Percentiles rank a stretch among this genome's conserved stretches.
Evolutionary conservation across 2,797 vertebrate genomes (phyloP).

Genomic region (Acrocephalus scirpaceus): DNA sequence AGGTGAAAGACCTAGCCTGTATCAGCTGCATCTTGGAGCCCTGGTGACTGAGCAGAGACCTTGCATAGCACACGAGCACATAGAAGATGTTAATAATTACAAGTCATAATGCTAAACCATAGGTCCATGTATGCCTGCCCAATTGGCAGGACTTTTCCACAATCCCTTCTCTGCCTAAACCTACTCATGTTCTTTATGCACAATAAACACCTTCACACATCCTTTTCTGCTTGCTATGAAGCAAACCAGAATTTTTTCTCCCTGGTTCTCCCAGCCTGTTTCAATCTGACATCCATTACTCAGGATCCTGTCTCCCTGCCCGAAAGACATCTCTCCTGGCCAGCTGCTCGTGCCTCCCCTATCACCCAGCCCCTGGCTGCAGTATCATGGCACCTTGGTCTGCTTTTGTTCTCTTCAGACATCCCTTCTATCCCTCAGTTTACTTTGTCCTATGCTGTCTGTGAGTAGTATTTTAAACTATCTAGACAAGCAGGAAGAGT

Average conservation of each 20-base stretch:
- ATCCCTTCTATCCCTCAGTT: background rate
- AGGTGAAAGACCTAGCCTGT: background rate
- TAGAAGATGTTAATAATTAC: background rate
- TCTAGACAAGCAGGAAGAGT: conserved; percentile 18
- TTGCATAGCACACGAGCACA: fast-evolving
- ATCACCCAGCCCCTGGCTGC: background rate
- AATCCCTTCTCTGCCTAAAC: background rate
- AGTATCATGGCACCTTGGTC: background rate
- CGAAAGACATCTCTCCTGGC: background rate
- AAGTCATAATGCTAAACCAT: background rate
- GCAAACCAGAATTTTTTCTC: background rate
- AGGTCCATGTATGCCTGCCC: background rate
- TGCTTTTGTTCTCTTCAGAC: background rate
- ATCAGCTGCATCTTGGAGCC: background rate
- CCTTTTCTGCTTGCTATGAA: background rate
- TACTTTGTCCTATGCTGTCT: background rate
- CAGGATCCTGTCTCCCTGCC: background rate
- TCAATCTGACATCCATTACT: background rate
- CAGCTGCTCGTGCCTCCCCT: background rate
- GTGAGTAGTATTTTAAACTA: background rate
- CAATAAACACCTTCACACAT: background rate
- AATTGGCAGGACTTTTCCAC: background rate
- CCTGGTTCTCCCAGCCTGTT: background rate
- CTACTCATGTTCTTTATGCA: background rate
- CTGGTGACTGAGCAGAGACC: background rate